phyloP scores from a whole-genome alignment of 2,113 vertebrate species.

The Chionomys nivalis region DNA sequence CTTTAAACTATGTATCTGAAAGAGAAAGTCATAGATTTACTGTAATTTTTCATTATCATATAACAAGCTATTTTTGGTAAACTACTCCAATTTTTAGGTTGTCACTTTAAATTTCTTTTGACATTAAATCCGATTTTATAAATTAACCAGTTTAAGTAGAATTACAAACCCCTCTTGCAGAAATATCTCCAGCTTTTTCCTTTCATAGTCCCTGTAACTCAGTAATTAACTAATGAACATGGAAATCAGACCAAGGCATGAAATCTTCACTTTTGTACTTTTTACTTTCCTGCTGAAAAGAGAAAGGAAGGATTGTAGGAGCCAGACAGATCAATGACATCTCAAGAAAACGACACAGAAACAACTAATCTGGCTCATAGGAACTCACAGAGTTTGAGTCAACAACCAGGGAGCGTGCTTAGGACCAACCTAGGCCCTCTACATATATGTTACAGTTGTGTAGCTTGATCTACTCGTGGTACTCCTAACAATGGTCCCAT shows the following conservation, averaged over 20 bases:
- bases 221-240: not conserved
- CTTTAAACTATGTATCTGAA: constrained; percentile 68
- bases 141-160: constrained; percentile 33
- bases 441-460: not conserved
- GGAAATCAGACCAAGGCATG: not conserved
- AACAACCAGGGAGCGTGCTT: not conserved
- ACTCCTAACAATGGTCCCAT: not conserved
- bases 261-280: not conserved
- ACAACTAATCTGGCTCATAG: not conserved
- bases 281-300: not conserved
- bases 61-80: not conserved
- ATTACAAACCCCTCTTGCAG: not conserved
- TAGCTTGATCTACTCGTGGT: not conserved
- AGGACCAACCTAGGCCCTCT: not conserved
- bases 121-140: constrained; percentile 38
- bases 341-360: not conserved
- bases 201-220: not conserved
- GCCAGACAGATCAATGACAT: not conserved
- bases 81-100: not conserved
- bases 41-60: not conserved
- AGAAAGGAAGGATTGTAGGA: not conserved
- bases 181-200: not conserved
- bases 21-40: constrained; percentile 76
- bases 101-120: constrained; percentile 27
- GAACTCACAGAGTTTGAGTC: not conserved